Base-by-base conservation (phyloP, 2,113 vertebrate genomes). In the Oncorhynchus mykiss region DNA sequence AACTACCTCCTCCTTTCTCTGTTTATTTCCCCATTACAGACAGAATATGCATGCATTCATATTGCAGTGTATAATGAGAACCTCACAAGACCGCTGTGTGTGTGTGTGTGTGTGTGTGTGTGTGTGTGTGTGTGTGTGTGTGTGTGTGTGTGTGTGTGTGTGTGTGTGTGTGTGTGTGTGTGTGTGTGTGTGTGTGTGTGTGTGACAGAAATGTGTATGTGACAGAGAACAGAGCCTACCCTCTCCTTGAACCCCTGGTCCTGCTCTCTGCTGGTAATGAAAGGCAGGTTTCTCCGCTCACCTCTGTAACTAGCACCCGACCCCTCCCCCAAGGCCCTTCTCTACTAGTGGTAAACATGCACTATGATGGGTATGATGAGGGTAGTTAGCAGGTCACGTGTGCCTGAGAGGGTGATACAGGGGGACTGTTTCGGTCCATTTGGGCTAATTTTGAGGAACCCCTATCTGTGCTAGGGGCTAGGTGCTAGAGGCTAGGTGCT, bases 221-320 rank as follows among this genome's bases (percentile, higher is more conserved):
- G 51, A 70, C 68, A 70, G 34, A 49, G 68, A 49, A 70, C 68
- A 70, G 39, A 49, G 68, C 20, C 22, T 49, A 48, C 39, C 68
- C 68, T 70, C 45, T 70, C 22, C 39, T 70, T 70, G 68, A 70
- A 69, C 45, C 22, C 18, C 25, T 1, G 20, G 34, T 49, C 34
- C 68, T 48, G 22, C 45, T 49, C 22, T 49, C 68, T 24, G 25
- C 20, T 51, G 29, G 39, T 70, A 70, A 70, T 70, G 68, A 48
- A 49, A 70, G n/a, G 22, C 68, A 70, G 68, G n/a, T 70, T 49
- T 70, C 45, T 48, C 1, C 1, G 31, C 31, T 68, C 45, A 70
- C 39, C 68, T 70, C 68, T 48, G n/a, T n/a, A 22, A 24, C n/a
- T 24, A 25, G n/a, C 68, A n/a, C 68, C 45, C 11, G 6, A 24